Base-by-base conservation (phyloP, 2,888 invertebrate genomes). In the Sarcophaga carnaria region DNA sequence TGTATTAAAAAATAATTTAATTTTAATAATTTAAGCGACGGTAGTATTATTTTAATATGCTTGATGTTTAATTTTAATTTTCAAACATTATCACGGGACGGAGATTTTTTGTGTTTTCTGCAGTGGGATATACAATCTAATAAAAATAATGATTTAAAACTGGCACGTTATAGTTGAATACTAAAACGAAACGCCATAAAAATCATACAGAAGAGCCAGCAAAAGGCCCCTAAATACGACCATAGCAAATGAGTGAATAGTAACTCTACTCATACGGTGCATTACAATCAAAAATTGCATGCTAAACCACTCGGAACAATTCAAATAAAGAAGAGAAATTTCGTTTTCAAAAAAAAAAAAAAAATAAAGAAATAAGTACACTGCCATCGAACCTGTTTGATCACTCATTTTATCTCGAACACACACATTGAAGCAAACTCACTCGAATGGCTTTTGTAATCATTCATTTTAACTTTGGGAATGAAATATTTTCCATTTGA, bases 401-500 rank as follows among this genome's bases (percentile, higher is more conserved):
- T 54, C 54, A 64, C 69, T 78, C 78, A 72, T 14, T 45, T 59
- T 54, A n/a, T 17, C 6, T 59, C 59, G 17, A 60, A 27, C 17
- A 17, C 25, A 5, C 14, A n/a, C 27, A 37, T 37, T 67, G 37
- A 67, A 12, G 17, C 54, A 69, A 67, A 77, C 12, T 45, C 25
- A 75, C 80, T 83, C 80, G 5, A 60, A 66, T 63, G 12, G 25
- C n/a, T 45, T 37, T 66, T 59, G 69, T 69, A 78, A 74, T 81
- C 63, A 84, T 87, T 84, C 81, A 83, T 81, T 81, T 82, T 64
- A 49, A 81, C 76, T 82, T 66, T 80, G 77, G 63, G 67, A 67
- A 70, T 83, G 80, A 75, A 82, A 71, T 84, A 83, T 84, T 80
- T 85, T 54, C 76, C 66, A 88, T 80, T 80, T 88, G 89, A 85